These are phyloP conservation scores for Tupaia tana DNA, from an alignment of 2,113 vertebrate genomes.

Conservation along the genomic window DNA sequence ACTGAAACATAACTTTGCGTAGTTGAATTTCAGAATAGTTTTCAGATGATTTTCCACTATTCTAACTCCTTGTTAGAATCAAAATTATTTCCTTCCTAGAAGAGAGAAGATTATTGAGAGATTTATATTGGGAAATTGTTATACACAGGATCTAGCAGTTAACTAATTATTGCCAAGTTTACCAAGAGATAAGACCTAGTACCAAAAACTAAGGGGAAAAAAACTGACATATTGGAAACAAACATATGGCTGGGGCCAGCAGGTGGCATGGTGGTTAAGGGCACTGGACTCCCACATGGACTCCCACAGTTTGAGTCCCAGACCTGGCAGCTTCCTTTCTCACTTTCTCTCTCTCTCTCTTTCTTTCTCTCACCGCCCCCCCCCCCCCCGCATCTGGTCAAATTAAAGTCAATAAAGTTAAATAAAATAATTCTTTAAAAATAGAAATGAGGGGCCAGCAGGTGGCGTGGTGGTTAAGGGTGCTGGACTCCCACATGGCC, in stretches of 20 bases:
- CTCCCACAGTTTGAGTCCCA: no score
- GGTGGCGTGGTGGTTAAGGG: no score
- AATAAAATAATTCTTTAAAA: no score
- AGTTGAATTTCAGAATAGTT: neutral
- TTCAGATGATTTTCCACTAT: neutral
- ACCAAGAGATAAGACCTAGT: neutral
- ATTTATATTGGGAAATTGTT: neutral
- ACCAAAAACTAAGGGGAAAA: neutral
- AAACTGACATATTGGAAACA: neutral
- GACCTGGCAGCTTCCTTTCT: no score
- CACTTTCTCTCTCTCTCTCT: no score
- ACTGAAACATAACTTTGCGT: neutral
- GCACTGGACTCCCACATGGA: no score
- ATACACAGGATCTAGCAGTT: neutral
- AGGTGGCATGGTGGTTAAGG: no score
- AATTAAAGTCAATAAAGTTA: no score
- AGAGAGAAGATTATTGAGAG: neutral
- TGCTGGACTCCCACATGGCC: no score
- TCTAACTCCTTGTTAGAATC: neutral
- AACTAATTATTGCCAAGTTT: neutral
- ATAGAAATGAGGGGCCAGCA: no score
- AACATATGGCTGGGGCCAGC: neutral
- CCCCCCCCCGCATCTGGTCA: no score
- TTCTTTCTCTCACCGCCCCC: no score
- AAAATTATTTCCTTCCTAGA: neutral